phyloP scores from a whole-genome alignment of 1,140 invertebrate genomes.

The Aleiodes sp. region DNA sequence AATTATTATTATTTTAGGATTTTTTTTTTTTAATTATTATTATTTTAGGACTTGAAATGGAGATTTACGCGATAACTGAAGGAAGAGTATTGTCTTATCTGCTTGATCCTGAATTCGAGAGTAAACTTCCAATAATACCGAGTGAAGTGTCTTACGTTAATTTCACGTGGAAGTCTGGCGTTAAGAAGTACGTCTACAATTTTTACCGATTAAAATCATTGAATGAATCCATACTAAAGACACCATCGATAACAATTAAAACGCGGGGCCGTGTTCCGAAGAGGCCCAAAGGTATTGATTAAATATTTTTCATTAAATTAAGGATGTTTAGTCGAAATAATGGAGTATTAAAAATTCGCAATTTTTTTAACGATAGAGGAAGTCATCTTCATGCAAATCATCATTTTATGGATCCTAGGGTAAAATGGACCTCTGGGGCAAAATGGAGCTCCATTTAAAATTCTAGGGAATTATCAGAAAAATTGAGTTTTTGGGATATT shows the following conservation, averaged over 20 bases:
- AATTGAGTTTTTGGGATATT: too few relatives aligned
- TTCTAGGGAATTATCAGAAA: too few relatives aligned
- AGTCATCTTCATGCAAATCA: too few relatives aligned
- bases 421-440: too few relatives aligned
- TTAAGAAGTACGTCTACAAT: slow-evolving; percentile 87
- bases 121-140: slow-evolving; percentile 87
- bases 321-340: too few relatives aligned
- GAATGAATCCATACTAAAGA: slow-evolving; percentile 82
- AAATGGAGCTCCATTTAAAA: too few relatives aligned
- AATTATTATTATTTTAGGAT: background rate
- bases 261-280: slow-evolving; percentile 84
- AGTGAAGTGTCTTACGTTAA: slow-evolving; percentile 90
- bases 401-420: too few relatives aligned
- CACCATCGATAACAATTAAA: slow-evolving; percentile 88
- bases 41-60: slow-evolving; percentile 80
- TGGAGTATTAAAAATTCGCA: too few relatives aligned
- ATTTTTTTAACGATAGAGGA: too few relatives aligned
- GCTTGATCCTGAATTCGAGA: slow-evolving; percentile 88
- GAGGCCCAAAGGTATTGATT: slow-evolving; percentile 77
- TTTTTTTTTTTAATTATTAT: background rate
- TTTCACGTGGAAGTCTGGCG: slow-evolving; percentile 90
- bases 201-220: slow-evolving; percentile 86
- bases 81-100: slow-evolving; percentile 86
- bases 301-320: slow-evolving; percentile 16
- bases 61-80: slow-evolving; percentile 88